Evolutionary conservation across 2,113 vertebrate species (phyloP).

Genomic region (Ptilonorhynchus violaceus): DNA sequence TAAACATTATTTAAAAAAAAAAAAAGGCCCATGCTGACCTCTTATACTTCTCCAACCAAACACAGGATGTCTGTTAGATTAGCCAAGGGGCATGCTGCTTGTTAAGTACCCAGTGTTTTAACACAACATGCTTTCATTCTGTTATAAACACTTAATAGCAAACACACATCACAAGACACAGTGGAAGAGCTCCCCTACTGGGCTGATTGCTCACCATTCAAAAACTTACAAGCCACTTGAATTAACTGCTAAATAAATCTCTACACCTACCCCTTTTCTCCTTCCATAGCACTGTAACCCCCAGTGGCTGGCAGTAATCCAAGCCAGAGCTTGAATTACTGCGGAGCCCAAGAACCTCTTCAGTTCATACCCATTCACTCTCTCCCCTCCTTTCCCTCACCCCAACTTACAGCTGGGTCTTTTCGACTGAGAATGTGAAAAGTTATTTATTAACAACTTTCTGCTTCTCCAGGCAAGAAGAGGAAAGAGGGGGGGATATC

Average conservation of each 20-base stretch:
- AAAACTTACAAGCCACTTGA: conserved; percentile 19
- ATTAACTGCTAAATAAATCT: conserved; percentile 24
- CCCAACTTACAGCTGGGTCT: not conserved
- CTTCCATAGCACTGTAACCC: not conserved
- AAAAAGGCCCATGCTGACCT: not conserved
- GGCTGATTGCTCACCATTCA: conserved; percentile 42
- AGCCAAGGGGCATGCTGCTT: not conserved
- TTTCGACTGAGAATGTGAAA: not conserved
- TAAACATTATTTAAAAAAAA: not conserved
- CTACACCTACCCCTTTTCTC: not conserved
- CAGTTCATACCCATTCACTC: not conserved
- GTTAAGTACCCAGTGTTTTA: not conserved
- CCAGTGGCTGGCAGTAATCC: not conserved
- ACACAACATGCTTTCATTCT: conserved; percentile 49
- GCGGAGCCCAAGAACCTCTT: not conserved
- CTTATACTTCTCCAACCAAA: not conserved
- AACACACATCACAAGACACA: not conserved
- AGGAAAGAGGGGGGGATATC: not conserved
- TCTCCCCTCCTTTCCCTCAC: not conserved
- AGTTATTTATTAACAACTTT: not conserved
- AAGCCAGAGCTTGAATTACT: not conserved
- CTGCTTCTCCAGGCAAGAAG: not conserved
- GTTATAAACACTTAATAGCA: conserved; percentile 29
- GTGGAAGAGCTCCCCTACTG: conserved; percentile 43
- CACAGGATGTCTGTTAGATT: not conserved